Base-by-base conservation (phyloP, 2,113 vertebrate genomes). In the Heteronetta atricapilla region DNA sequence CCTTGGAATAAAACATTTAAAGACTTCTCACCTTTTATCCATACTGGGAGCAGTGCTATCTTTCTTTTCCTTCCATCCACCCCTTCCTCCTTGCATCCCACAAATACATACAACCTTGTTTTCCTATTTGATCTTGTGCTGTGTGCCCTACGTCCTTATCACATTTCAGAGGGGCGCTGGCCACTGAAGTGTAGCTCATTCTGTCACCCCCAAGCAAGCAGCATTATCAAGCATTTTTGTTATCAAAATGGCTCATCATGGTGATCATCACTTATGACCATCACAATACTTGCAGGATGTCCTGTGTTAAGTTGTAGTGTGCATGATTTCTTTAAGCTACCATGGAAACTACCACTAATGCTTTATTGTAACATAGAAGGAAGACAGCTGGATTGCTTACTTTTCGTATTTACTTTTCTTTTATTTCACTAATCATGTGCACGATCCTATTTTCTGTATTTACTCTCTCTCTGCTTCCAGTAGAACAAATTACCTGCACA, bases 211-310 rank as follows among this genome's bases (percentile, higher is more conserved):
- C 19, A 60, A 46, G 34, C 23, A 72, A 25, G 46, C 44, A 66
- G 21, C 13, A 59, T 66, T 55, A 63, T 44, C 13, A 72, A 52
- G 72, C 0, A 0, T 31, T 83, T 66, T 58, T 23, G 17, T 68
- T 73, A 60, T 78, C 72, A 67, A n/a, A 79, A 70, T 10, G n/a
- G 29, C 38, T 75, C 58, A 28, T 67, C 38, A 20, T 7, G 17
- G 40, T 19, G 11, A 44, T 55, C 66, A 33, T 69, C 44, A 34
- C 52, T 88, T 86, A 48, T 72, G 58, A 63, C 23, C 58, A 55
- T 33, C 28, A 75, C 42, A 44, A 38, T n/a, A 53, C 36, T 59
- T 2, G 2, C 11, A 58, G 33, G 22, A 22, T 0, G 0, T 72
- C 63, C n/a, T 55, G 18, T 33, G 20, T 50, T 76, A 93, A 68